Evolutionary conservation across 2,113 vertebrate genomes (phyloP).

Genomic region (Syngnathoides biaculeatus): DNA sequence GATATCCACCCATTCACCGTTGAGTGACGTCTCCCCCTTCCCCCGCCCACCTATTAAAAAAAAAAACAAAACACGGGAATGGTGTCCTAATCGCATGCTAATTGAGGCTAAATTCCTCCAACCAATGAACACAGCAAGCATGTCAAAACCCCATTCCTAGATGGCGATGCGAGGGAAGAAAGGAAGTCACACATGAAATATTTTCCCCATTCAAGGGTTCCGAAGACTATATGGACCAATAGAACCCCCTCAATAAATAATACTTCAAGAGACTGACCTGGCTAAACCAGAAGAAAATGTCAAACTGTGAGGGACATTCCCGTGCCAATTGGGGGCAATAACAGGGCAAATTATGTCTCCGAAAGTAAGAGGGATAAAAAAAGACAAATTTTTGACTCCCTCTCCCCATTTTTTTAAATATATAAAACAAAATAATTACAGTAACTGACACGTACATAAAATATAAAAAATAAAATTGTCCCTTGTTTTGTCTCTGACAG

Average conservation of each 20-base stretch:
- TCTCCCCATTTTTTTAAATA: too few relatives aligned
- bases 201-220: constrained; percentile 20
- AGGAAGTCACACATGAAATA: constrained; percentile 55
- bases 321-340: constrained; percentile 50
- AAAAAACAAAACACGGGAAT: too few relatives aligned
- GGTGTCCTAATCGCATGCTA: constrained; percentile 74
- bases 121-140: constrained; percentile 76
- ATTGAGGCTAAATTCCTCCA: constrained; percentile 77
- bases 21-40: constrained; percentile 52
- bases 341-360: constrained; percentile 37
- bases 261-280: constrained; percentile 54
- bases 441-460: too few relatives aligned
- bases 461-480: too few relatives aligned
- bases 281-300: constrained; percentile 72
- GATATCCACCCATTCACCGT: constrained; percentile 51
- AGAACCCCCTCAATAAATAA: constrained; percentile 32
- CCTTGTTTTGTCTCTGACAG: too few relatives aligned
- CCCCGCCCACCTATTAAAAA: too few relatives aligned
- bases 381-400: too few relatives aligned
- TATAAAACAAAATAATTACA: too few relatives aligned
- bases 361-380: constrained; percentile 28
- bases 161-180: constrained; percentile 71
- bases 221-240: constrained; percentile 31
- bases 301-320: constrained; percentile 65
- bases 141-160: constrained; percentile 56